Evolutionary conservation across 2,797 vertebrate species (phyloP), one percentile per base, ranked within the genome.

Genomic region (Sebastes taczanowskii): DNA sequence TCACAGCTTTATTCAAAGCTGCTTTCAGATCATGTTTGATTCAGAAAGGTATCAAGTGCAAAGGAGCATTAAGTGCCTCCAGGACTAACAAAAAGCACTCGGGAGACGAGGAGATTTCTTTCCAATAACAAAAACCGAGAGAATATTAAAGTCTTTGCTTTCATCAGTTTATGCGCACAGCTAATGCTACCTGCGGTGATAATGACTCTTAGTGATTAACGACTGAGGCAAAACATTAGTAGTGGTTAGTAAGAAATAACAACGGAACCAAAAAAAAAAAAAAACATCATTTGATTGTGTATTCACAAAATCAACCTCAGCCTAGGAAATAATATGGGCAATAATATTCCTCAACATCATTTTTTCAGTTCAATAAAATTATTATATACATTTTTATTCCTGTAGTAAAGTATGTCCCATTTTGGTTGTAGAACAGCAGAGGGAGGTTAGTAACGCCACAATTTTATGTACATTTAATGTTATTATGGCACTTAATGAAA

Each of bases 121-220:
- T 59, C 3, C 7, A n/a, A 30, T 61, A n/a, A 32, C 29, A 71
- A 23, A 30, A 65, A 22, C 1, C 29, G 25, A 67, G 32, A 23
- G 11, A 25, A 69, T 59, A 20, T 29, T 34, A 58, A 58, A 65
- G n/a, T 55, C 16, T 73, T 27, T 49, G 74, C 74, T 81, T 83
- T 71, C 66, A 83, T 82, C 67, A 89, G 85, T 90, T 88, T 84
- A 71, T 25, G 0, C 32, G 0, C 22, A 60, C 11, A 78, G 69
- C 75, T 82, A 80, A 91, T 76, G 56, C 77, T 58, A 59, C 66
- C 55, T 64, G 62, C 32, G 9, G 22, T 85, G 83, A 84, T 77
- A 80, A 70, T 79, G 61, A 74, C 55, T 80, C 84, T 77, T 78
- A 49, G 75, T 88, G 80, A 93, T 90, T 90, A 55, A 70, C 34